A percentile compares a stretch with the other conserved stretches of the same genome.
phyloP scores from a whole-genome alignment of 2,888 invertebrate genomes.

The Adelognathus sp. region DNA sequence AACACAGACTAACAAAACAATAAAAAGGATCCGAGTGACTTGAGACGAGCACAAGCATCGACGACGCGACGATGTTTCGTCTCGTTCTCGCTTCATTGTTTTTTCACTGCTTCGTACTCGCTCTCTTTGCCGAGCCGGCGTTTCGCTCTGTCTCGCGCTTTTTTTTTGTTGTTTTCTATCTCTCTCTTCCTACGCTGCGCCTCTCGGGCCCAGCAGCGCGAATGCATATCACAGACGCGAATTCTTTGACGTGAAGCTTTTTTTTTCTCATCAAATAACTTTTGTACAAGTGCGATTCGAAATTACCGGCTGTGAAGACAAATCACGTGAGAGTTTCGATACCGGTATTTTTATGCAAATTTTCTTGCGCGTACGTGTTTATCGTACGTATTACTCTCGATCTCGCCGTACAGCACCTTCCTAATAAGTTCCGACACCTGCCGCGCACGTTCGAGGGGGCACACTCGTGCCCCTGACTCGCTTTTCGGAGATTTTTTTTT shows the following conservation, averaged over 20 bases:
- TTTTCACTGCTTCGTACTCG: constrained; percentile 4
- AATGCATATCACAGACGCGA: background rate
- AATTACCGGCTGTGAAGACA: too few species aligned
- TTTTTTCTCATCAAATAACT: background rate
- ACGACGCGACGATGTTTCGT: background rate
- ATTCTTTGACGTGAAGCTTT: background rate
- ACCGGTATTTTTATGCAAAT: background rate
- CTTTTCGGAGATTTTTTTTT: constrained; percentile 44
- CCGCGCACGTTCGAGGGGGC: constrained; percentile 47
- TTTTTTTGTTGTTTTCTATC: background rate
- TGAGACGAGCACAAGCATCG: background rate
- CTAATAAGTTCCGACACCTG: constrained; percentile 57
- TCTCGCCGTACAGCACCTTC: constrained; percentile 46
- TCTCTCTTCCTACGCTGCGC: constrained; percentile 40
- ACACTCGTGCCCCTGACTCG: constrained; percentile 43
- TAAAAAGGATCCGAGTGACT: background rate
- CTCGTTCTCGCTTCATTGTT: constrained; percentile 6
- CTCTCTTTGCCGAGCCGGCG: constrained; percentile 4
- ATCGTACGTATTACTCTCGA: constrained; percentile 1
- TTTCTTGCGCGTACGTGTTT: too few species aligned
- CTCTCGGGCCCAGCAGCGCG: background rate
- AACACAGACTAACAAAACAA: background rate
- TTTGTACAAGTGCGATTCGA: background rate
- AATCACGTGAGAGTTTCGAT: background rate
- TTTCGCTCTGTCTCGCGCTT: constrained; percentile 9